These are phyloP conservation scores for Nyctalus aviator DNA, from an alignment of 2,797 vertebrate species.

Conservation along the genomic window DNA sequence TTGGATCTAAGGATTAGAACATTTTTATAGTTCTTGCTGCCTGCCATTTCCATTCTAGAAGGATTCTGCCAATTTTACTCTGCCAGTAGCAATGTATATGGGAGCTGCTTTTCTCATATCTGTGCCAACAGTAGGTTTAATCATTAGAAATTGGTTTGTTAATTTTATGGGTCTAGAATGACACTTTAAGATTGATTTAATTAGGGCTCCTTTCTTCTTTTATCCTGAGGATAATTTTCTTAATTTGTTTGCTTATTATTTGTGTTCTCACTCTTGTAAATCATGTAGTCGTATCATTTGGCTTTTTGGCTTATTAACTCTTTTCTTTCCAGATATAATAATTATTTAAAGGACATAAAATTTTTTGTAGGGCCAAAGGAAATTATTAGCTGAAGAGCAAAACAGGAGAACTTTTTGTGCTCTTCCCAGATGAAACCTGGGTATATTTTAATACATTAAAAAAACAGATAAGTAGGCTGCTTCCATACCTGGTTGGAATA, in stretches of 20 bases:
- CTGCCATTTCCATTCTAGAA: conserved; percentile 53
- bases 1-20: conserved; percentile 26
- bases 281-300: background rate
- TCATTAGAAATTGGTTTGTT: conserved; percentile 43
- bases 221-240: conserved; percentile 16
- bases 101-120: background rate
- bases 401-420: background rate
- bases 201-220: conserved; percentile 31
- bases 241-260: conserved; percentile 62
- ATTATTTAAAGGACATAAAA: conserved; percentile 11
- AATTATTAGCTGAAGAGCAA: conserved; percentile 49
- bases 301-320: conserved; percentile 2
- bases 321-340: conserved; percentile 12
- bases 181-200: conserved; percentile 28
- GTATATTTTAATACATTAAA: background rate
- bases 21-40: background rate
- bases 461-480: background rate
- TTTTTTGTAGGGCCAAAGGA: background rate
- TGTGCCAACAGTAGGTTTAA: conserved; percentile 56
- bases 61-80: conserved; percentile 35
- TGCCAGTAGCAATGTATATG: background rate
- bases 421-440: background rate
- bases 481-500: background rate
- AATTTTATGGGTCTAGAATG: conserved; percentile 53
- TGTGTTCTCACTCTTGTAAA: conserved; percentile 16